These are phyloP conservation scores for Sycobia sp. DNA, from an alignment of 1,140 invertebrate genomes.

Conservation along the genomic window DNA sequence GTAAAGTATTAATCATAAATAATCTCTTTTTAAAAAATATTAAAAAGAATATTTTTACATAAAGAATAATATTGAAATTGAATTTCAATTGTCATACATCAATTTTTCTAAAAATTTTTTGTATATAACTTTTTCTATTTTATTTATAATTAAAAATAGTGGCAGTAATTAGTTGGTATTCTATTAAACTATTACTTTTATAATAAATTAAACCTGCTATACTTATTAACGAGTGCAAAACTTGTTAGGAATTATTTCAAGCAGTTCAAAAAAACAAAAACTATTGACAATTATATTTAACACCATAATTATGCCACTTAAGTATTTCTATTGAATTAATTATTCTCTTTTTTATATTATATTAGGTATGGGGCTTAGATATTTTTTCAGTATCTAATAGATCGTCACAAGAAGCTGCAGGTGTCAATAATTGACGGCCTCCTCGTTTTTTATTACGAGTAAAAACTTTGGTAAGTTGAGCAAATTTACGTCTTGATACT, in stretches of 20 bases:
- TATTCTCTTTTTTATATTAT: background rate
- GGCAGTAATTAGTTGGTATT: too few relatives aligned
- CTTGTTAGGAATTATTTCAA: slow-evolving; percentile 7
- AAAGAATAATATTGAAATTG: too few relatives aligned
- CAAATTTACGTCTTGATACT: slow-evolving; percentile 83
- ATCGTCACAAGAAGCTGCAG: slow-evolving; percentile 58
- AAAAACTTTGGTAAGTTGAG: slow-evolving; percentile 79
- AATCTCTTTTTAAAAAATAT: too few relatives aligned
- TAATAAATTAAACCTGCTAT: slow-evolving; percentile 40
- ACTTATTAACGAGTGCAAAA: slow-evolving; percentile 40
- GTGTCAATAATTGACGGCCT: slow-evolving; percentile 58
- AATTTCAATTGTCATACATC: too few relatives aligned
- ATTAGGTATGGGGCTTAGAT: slow-evolving; percentile 38
- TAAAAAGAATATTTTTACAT: too few relatives aligned
- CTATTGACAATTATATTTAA: background rate
- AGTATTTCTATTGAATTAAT: slow-evolving; percentile 16
- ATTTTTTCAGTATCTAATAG: slow-evolving; percentile 57
- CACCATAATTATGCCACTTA: slow-evolving; percentile 2
- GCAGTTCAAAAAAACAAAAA: slow-evolving; percentile 25
- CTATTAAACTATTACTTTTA: background rate
- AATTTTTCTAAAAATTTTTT: too few relatives aligned
- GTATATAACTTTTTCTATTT: too few relatives aligned
- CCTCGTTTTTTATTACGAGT: slow-evolving; percentile 72
- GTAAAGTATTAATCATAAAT: too few relatives aligned
- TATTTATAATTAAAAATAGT: too few relatives aligned